Percentiles rank a stretch among this genome's conserved stretches.
Conservation (phyloP, 1,140 invertebrate genomes). For the Macrostomum lignano region DNA sequence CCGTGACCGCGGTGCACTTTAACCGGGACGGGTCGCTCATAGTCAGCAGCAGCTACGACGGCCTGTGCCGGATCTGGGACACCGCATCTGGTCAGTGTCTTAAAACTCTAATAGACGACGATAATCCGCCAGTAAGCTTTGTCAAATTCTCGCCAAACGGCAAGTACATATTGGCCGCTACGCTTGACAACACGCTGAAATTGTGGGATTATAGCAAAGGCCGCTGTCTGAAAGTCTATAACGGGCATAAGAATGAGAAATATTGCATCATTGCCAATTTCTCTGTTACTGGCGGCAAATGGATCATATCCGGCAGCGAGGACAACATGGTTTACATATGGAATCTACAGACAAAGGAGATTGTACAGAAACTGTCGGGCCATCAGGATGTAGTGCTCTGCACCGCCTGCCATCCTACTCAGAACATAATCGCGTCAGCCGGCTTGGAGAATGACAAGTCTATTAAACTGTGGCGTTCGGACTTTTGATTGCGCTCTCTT, state of each 20-base stretch:
- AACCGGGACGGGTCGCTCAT: constrained; percentile 74
- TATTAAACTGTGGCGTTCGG: constrained; percentile 95
- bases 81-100: constrained; percentile 92
- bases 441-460: constrained; percentile 94
- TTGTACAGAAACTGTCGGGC: constrained; percentile 81
- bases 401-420: constrained; percentile 86
- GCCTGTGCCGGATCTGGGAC: constrained; percentile 96
- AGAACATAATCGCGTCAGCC: constrained; percentile 94
- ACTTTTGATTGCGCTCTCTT: no score
- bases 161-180: constrained; percentile 91
- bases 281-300: constrained; percentile 90
- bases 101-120: constrained; percentile 58
- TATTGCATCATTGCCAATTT: constrained; percentile 99
- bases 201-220: constrained; percentile 94
- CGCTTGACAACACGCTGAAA: constrained; percentile 73
- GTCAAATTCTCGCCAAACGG: constrained; percentile 99
- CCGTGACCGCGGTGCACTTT: constrained; percentile 79
- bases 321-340: constrained; percentile 96
- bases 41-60: constrained; percentile 93
- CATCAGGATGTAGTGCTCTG: constrained; percentile 66
- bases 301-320: constrained; percentile 99
- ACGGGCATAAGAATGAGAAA: constrained; percentile 91
- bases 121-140: constrained; percentile 96
- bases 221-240: constrained; percentile 77
- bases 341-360: constrained; percentile 96